Evolutionary conservation across 2,797 vertebrate species (phyloP), one percentile per base, ranked within the genome.

Genomic region (Crenichthys baileyi): DNA sequence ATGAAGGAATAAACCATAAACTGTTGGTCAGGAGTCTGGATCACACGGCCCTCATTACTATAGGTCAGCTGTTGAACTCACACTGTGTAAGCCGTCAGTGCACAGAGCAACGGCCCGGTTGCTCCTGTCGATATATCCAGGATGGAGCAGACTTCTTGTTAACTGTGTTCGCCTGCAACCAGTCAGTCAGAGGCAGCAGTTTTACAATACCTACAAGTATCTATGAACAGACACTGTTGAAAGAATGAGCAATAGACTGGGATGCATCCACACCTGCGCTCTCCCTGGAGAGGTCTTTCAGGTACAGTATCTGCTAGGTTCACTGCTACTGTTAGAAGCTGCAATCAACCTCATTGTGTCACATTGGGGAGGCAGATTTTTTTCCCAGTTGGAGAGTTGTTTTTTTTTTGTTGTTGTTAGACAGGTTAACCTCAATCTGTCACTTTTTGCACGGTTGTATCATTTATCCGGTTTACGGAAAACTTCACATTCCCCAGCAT

Each of bases 261-360:
- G 96, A 91, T 95, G 95, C 83, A 93, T 97, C 89, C 90, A 95
- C 87, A 94, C 95, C 1, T 98, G 97, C 95, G 95, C 95, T 26
- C 94, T 96, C 87, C 93, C 96, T 53, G 95, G 94, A 48, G 95
- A 97, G 16, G 81, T 97, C 86, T 96, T 97, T 92, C 97, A 97
- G 97, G 97, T 98, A 93, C 83, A 67, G 88, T 86, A 84, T 81
- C 86, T 80, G 85, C 74, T 87, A 29, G 11, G 46, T 83, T 86
- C 76, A 77, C 80, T 78, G 72, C 76, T 7, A 51, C 77, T 73
- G 70, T 84, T 75, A 79, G 81, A 87, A 82, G 79, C 82, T 58
- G 50, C 31, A 58, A 86, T 87, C 87, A 89, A 87, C 93, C 92
- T 91, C 84, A 92, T 94, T 93, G 88, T 94, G 93, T 93, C 92